These are phyloP conservation scores for Dynastes maya DNA, from an alignment of 2,888 invertebrate genomes.

Conservation along the genomic window DNA sequence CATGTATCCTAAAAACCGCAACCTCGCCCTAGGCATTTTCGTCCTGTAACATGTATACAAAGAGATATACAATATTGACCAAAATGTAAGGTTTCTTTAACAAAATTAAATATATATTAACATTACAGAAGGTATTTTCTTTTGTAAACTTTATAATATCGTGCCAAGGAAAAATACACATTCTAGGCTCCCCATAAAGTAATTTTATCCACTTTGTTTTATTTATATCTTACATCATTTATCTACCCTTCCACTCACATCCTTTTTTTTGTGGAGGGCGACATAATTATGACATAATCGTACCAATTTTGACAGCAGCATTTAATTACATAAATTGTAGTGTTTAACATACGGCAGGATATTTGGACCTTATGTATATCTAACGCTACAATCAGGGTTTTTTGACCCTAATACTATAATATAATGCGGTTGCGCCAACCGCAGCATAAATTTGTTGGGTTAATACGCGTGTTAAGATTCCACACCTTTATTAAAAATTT, in stretches of 20 bases:
- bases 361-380: not conserved
- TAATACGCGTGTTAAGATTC: too few relatives aligned
- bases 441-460: not conserved
- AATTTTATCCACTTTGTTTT: too few relatives aligned
- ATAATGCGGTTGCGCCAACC: not conserved
- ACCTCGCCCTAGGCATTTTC: too few relatives aligned
- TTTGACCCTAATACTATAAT: slow-evolving; percentile 7
- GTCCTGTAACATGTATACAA: too few relatives aligned
- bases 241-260: not conserved
- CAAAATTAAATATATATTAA: too few relatives aligned
- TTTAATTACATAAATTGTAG: not conserved
- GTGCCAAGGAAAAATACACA: too few relatives aligned
- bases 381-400: not conserved
- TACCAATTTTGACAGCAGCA: not conserved
- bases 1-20: too few relatives aligned
- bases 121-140: too few relatives aligned
- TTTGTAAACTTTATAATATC: too few relatives aligned
- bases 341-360: not conserved
- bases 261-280: not conserved
- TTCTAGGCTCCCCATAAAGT: too few relatives aligned
- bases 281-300: slow-evolving; percentile 1
- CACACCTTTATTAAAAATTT: not conserved
- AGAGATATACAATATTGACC: too few relatives aligned
- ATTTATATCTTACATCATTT: not conserved
- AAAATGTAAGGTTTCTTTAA: too few relatives aligned